Base-by-base conservation (phyloP, 1,140 invertebrate genomes). In the Drosophila pallidifrons region DNA sequence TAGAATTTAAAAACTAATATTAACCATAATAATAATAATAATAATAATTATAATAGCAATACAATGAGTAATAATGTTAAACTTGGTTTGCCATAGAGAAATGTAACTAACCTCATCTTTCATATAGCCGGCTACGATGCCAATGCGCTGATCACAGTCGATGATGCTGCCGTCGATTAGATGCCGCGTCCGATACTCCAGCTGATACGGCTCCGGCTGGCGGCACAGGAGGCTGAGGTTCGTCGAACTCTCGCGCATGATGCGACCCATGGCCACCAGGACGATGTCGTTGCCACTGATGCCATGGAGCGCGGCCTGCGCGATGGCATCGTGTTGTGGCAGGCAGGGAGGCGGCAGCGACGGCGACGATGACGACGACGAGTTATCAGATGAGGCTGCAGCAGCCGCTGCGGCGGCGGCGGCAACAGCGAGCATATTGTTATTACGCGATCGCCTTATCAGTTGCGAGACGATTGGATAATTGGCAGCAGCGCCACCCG, bases 171-270 rank as follows among this genome's bases (percentile, higher is more conserved):
- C 97, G 91, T 98, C 96, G 38, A 97, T 94, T 41, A 96, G 94
- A 93, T 98, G 97, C 32, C 97, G 93, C 0, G 97, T 98, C 7
- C 96, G 94, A 87, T 98, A 98, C 90, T 98, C 97, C 93, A 97
- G 95, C 74, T 95, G 95, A 63, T 94, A 95, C 1, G 96, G 95
- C 78, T 97, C 96, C 35, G 97, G 92, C 20, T 96, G 92, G 3
- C 95, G 93, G 76, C 96, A 95, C 1, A 94, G 94, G 35, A 96
- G 93, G 15, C 95, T 95, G 13, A 95, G 25, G 51, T 57, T 57
- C 15, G 61, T 49, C 55, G 75, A 63, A 13, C 77, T 78, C 45
- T 89, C 78, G 60, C 94, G 94, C 52, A 95, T 88, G 1, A 95
- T 93, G 28, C 94, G 93, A 2, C 95, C 95, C 60, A 96, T 93